phyloP scores from a whole-genome alignment of 1,140 invertebrate genomes.

The Caenorhabditis elegans region DNA sequence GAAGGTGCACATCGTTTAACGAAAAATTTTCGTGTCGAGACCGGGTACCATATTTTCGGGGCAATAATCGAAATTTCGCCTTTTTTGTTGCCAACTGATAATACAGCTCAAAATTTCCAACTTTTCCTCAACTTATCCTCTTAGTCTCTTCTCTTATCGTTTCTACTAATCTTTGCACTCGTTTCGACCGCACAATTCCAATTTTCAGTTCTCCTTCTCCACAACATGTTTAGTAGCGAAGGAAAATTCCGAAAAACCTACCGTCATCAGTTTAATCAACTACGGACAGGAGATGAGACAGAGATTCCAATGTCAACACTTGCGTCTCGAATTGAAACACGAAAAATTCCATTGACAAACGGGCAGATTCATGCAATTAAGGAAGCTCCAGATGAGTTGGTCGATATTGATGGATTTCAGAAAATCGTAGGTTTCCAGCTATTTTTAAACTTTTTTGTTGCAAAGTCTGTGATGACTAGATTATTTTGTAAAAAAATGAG shows the following conservation, averaged over 20 bases:
- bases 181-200: no score
- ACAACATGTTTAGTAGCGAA: neutral
- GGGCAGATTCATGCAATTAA: neutral
- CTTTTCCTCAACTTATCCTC: no score
- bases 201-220: neutral
- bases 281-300: neutral
- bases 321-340: slow-evolving; percentile 1
- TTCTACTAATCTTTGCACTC: no score
- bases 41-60: no score
- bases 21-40: no score
- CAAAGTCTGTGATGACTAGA: no score
- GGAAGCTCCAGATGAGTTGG: slow-evolving; percentile 9
- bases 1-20: no score
- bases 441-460: neutral
- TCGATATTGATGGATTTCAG: slow-evolving; percentile 6
- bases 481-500: no score
- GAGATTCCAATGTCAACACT: slow-evolving; percentile 24
- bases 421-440: neutral
- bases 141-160: no score
- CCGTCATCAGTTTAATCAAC: slow-evolving; percentile 5
- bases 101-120: no score
- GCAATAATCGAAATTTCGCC: no score
- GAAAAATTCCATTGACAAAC: neutral
- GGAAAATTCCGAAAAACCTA: slow-evolving; percentile 5
- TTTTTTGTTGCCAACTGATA: no score